A percentile compares a stretch with the other conserved stretches of the same genome.
Evolutionary conservation across 2,797 vertebrate genomes (phyloP).

Genomic region (Sebastiscus albofasciatus): DNA sequence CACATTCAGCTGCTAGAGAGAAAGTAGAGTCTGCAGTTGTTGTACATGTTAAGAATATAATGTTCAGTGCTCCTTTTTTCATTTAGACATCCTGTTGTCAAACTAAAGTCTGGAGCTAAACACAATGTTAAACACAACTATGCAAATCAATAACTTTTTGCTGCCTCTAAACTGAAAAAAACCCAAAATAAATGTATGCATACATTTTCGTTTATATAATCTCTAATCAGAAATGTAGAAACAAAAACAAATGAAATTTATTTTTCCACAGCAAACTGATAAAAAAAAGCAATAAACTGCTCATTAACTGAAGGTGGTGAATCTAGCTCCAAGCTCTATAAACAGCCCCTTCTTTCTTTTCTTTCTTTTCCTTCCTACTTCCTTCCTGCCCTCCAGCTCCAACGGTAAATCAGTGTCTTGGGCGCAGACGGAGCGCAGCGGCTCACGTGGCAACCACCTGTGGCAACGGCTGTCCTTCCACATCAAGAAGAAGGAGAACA

Average conservation of each 20-base stretch:
- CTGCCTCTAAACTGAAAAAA: background rate
- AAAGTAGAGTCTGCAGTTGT: background rate
- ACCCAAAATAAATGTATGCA: background rate
- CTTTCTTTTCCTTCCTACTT: background rate
- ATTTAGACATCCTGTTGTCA: background rate
- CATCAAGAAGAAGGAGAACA: conserved; percentile 97
- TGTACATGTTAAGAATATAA: background rate
- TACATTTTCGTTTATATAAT: background rate
- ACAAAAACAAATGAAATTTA: background rate
- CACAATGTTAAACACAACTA: background rate
- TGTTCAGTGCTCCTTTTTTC: background rate
- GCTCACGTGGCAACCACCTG: conserved; percentile 92
- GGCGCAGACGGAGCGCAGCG: conserved; percentile 93
- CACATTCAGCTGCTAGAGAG: background rate
- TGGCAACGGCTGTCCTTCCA: conserved; percentile 97
- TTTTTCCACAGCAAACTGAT: background rate
- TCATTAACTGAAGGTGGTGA: background rate
- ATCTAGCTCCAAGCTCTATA: background rate
- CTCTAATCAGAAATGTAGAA: background rate
- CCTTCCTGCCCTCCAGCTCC: conserved; percentile 82
- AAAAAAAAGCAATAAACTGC: background rate
- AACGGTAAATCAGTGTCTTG: conserved; percentile 98
- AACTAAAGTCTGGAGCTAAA: background rate
- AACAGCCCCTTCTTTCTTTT: background rate
- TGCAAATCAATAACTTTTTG: background rate